phyloP scores from a whole-genome alignment of 2,113 vertebrate genomes.

The Ptilonorhynchus violaceus region DNA sequence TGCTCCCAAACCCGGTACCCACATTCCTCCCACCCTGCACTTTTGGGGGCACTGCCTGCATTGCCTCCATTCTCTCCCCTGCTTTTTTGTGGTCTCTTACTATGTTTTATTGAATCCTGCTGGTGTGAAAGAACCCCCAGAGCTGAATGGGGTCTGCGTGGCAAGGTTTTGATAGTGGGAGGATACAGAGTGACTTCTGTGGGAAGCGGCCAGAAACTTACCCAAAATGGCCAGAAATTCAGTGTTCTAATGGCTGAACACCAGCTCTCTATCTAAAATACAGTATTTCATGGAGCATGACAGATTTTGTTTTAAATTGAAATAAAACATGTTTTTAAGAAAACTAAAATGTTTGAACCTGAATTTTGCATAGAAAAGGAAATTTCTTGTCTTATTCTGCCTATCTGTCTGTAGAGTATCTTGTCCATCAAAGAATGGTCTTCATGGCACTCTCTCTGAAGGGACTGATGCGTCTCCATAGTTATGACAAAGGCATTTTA shows the following conservation, averaged over 20 bases:
- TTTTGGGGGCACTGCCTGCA: neutral
- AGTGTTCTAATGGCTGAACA: neutral
- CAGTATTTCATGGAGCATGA: neutral
- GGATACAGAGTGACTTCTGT: neutral
- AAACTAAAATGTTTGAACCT: neutral
- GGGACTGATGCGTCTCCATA: neutral
- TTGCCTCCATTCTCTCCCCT: neutral
- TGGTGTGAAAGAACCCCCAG: neutral
- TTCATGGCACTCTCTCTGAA: neutral
- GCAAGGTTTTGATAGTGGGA: neutral
- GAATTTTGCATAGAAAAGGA: neutral
- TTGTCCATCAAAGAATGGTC: neutral
- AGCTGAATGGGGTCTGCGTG: neutral
- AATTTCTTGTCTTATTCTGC: neutral
- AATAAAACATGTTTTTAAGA: neutral
- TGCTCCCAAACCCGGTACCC: slow-evolving; percentile 11
- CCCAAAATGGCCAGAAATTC: neutral
- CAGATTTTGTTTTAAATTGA: neutral
- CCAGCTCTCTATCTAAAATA: neutral
- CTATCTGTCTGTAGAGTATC: neutral
- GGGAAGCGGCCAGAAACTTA: neutral
- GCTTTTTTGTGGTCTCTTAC: neutral
- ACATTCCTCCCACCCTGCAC: neutral
- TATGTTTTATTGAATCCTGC: neutral
- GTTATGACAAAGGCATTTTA: slow-evolving; percentile 24